These are phyloP conservation scores for Pelmatolapia mariae DNA, from an alignment of 2,113 vertebrate species.

Conservation along the genomic window DNA sequence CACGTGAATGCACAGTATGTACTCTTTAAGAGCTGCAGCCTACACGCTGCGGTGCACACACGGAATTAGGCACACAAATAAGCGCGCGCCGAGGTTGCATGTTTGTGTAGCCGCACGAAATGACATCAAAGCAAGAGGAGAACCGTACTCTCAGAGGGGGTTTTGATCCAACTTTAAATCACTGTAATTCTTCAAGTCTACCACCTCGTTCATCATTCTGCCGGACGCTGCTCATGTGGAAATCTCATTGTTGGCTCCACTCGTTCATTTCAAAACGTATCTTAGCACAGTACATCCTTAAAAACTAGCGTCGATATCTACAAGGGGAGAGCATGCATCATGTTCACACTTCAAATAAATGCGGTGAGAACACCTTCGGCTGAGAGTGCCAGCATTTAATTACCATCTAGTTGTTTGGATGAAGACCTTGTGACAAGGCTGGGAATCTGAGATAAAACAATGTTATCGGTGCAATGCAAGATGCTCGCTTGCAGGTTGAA, in stretches of 20 bases:
- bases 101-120: slow-evolving; percentile 3
- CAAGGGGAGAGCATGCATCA: background rate
- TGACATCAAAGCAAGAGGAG: slow-evolving; percentile 13
- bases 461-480: slow-evolving; percentile 43
- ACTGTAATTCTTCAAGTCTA: slow-evolving; percentile 32
- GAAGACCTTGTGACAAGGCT: slow-evolving; percentile 39
- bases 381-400: slow-evolving; percentile 38
- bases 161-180: slow-evolving; percentile 52
- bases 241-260: slow-evolving; percentile 68
- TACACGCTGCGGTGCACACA: background rate
- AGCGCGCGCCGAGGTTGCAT: background rate
- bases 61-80: slow-evolving; percentile 23
- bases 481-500: slow-evolving; percentile 48
- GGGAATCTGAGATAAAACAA: slow-evolving; percentile 53
- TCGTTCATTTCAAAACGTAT: slow-evolving; percentile 55
- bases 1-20: background rate
- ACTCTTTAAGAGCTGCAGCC: slow-evolving; percentile 30
- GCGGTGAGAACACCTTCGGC: slow-evolving; percentile 34
- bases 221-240: slow-evolving; percentile 64
- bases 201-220: slow-evolving; percentile 59
- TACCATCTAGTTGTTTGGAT: slow-evolving; percentile 51
- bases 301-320: slow-evolving; percentile 5
- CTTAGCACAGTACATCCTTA: slow-evolving; percentile 24
- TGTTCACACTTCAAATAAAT: slow-evolving; percentile 33
- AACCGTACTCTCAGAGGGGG: background rate